A percentile compares a stretch with the other conserved stretches of the same genome.
These are phyloP conservation scores for Cheilosia vulpina DNA, from an alignment of 2,888 invertebrate species.

Conservation along the genomic window DNA sequence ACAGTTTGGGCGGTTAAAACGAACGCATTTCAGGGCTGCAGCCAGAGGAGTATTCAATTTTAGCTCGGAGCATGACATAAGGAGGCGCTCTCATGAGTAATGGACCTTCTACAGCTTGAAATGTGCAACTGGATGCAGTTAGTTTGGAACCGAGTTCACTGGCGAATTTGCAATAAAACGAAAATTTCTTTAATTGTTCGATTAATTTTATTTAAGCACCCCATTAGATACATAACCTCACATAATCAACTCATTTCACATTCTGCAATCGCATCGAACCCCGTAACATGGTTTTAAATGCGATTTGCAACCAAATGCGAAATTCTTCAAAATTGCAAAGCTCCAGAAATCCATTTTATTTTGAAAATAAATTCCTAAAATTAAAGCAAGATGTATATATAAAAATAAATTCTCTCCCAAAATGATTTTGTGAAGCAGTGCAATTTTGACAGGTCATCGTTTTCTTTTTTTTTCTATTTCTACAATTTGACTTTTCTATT, in stretches of 20 bases:
- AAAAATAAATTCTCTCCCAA: conserved; percentile 25
- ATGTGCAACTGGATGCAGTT: no score
- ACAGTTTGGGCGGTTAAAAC: no score
- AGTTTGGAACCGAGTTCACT: no score
- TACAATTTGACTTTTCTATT: conserved; percentile 51
- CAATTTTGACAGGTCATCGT: conserved; percentile 48
- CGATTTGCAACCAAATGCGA: not conserved
- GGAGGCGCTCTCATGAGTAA: no score
- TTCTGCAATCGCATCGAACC: conserved; percentile 46
- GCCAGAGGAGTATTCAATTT: no score
- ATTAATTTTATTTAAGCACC: conserved; percentile 75
- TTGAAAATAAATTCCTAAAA: conserved; percentile 33
- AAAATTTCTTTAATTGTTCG: conserved; percentile 31
- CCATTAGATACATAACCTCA: conserved; percentile 70
- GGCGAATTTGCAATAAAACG: not conserved
- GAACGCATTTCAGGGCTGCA: no score
- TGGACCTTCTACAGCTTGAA: no score
- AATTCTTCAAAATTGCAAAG: conserved; percentile 69
- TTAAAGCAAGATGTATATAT: conserved; percentile 3
- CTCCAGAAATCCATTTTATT: conserved; percentile 75
- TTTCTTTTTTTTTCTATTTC: not conserved
- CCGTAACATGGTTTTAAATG: not conserved
- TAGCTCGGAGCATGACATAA: no score
- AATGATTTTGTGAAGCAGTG: conserved; percentile 76
- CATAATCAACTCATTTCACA: conserved; percentile 55